Evolutionary conservation across 1,140 invertebrate species (phyloP).

Genomic region (Scaptomyza hsui): DNA sequence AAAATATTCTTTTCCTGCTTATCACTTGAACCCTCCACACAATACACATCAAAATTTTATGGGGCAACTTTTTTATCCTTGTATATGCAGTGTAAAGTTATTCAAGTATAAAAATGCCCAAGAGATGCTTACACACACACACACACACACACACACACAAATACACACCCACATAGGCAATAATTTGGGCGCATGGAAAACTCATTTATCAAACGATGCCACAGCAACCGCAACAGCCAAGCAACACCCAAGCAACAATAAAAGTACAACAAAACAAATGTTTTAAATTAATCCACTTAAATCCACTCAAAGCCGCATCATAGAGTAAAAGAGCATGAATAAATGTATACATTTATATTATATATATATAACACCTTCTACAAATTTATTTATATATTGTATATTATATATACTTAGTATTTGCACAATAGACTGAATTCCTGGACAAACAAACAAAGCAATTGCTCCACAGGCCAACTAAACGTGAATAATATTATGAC

Average conservation of each 20-base stretch:
- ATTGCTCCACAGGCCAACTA: conserved; percentile 21
- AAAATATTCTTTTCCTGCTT: conserved; percentile 34
- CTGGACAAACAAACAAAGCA: conserved; percentile 15
- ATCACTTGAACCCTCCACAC: conserved; percentile 35
- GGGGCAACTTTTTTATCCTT: conserved; percentile 20
- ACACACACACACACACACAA: background rate
- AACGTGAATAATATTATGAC: conserved; percentile 22
- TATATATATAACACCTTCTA: conserved; percentile 4
- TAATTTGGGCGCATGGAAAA: conserved; percentile 62
- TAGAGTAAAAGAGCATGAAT: conserved; percentile 28
- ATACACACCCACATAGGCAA: conserved; percentile 24
- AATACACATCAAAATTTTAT: conserved; percentile 26
- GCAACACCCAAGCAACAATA: conserved; percentile 12
- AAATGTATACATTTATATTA: too few relatives aligned
- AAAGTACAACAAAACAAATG: conserved; percentile 66
- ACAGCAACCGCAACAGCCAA: conserved; percentile 32
- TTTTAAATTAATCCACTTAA: conserved; percentile 77
- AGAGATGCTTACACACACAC: background rate
- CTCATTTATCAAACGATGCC: conserved; percentile 67
- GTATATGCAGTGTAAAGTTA: conserved; percentile 57
- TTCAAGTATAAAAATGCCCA: conserved; percentile 59
- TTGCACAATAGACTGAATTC: conserved; percentile 3
- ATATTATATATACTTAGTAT: background rate
- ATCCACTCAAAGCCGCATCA: conserved; percentile 58
- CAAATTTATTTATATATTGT: conserved; percentile 1